Evolutionary conservation across 1,140 invertebrate species (phyloP), one percentile per base, ranked within the genome.

Genomic region (Portunus trituberculatus): DNA sequence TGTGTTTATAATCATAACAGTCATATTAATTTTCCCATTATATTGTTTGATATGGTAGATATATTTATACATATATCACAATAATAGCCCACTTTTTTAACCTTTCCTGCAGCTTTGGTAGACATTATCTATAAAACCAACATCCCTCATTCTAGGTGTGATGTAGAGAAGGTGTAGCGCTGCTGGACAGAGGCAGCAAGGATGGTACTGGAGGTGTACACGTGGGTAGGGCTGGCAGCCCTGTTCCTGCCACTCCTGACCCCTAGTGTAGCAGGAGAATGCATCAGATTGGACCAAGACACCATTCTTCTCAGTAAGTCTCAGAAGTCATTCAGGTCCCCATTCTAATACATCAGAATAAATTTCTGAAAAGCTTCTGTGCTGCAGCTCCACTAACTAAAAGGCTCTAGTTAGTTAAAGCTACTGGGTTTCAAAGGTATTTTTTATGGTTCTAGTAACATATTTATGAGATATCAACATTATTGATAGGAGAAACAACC

Each of bases 151-250:
- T 91, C 6, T 52, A 91, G 90, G 90, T 91, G 90, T 91, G 90
- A 91, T 91, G 90, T 91, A 91, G 90, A 76, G 59, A 25, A 29
- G 59, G 28, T 76, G n/a, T 29, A 32, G 90, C 20, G 90, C 90
- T 91, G 90, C 90, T 91, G 90, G 90, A 91, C 39, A 6, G 25
- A 76, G 52, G 59, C 29, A 76, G 52, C 90, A 29, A 91, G 90
- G 90, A 91, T 91, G 90, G 90, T 76, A 31, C 7, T 32, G 29
- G 31, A 39, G 52, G 25, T 28, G 0, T 76, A 76, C 67, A 28
- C 10, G 10, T 91, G 90, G 59, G 59, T 29, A 39, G 90, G 90
- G 90, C 31, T 67, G 90, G 90, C 20, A 14, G 59, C 90, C 90
- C 90, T 91, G 67, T 32, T 76, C 90, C 31, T 76, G 67, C 20